Evolutionary conservation across 2,113 vertebrate species (phyloP), one percentile per base, ranked within the genome.

Genomic region (Tylochromis polylepis): DNA sequence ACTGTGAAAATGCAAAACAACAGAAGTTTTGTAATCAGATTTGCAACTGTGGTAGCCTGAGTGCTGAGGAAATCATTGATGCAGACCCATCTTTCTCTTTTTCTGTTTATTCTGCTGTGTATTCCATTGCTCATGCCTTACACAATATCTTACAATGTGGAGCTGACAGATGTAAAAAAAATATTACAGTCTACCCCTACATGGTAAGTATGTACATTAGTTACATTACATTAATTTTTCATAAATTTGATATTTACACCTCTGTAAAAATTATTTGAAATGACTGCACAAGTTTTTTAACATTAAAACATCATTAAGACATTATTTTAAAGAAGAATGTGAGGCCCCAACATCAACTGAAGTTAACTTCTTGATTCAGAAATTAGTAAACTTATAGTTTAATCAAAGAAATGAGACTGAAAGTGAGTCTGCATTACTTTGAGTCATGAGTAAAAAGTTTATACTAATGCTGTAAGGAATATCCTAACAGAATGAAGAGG

Each of bases 61-160:
- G 56, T 0, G 0, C 75, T 3, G 83, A 89, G 5, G 80, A 65
- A 5, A 62, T 94, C 85, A 85, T 89, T 2, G 1, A 9, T 67
- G 81, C 0, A 38, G 90, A 62, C 7, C 49, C 11, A 60, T 96
- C 2, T 22, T 96, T 85, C 90, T 92, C 27, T 20, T 97, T 97
- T 80, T 94, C 51, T 0, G 92, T 96, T 12, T 97, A 97, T 84
- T 85, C 87, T 0, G 96, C 97, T 0, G 92, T 97, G 11, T 96
- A 98, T 0, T 93, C 96, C 0, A 93, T 97, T 38, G 97, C 98
- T 9, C 93, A 96, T 0, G 95, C 96, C 58, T 95, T 98, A 56
- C 97, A 98, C 2, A 91, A 91, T 6, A 83, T 96, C 58, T 91
- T 98, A 82, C 94, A 94, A 29, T 99, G 98, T 4, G 59, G 90